Percentiles rank a stretch among this genome's conserved stretches.
Conservation (phyloP, 2,113 vertebrate genomes). For the Salvelinus sp. region DNA sequence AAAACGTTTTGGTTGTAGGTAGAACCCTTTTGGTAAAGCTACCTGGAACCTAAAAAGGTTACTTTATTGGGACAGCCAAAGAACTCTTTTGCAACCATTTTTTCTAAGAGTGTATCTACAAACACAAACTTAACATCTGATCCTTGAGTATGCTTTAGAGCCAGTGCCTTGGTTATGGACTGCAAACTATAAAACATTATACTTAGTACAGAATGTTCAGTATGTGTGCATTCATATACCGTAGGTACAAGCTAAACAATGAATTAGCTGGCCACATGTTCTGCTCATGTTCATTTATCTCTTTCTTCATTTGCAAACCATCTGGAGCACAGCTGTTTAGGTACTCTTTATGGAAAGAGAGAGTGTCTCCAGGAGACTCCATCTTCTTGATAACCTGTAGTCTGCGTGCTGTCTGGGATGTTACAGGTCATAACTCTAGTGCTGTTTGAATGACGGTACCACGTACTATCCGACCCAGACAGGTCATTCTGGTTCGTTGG, state of each 20-base stretch:
- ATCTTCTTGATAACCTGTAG: background rate
- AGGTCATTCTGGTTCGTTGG: background rate
- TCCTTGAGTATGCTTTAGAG: no score
- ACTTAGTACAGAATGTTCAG: conserved; percentile 8
- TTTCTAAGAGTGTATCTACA: no score
- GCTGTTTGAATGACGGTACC: background rate
- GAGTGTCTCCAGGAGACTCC: conserved; percentile 18
- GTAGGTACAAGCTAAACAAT: background rate
- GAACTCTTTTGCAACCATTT: no score
- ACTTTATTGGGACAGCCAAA: no score
- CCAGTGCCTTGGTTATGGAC: no score
- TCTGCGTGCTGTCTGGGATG: background rate
- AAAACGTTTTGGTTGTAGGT: no score
- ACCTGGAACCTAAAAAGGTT: no score
- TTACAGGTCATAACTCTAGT: background rate
- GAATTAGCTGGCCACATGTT: conserved; percentile 6
- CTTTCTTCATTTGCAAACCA: conserved; percentile 33
- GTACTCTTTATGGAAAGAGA: conserved; percentile 25
- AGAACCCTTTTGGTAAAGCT: no score
- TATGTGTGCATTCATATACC: conserved; percentile 21
- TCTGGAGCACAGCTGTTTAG: conserved; percentile 45
- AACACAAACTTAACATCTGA: no score
- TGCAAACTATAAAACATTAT: no score
- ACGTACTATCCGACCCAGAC: background rate
- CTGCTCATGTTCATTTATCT: conserved; percentile 6